Base-by-base conservation (phyloP, 2,888 invertebrate genomes). In the Acronicta aceris region DNA sequence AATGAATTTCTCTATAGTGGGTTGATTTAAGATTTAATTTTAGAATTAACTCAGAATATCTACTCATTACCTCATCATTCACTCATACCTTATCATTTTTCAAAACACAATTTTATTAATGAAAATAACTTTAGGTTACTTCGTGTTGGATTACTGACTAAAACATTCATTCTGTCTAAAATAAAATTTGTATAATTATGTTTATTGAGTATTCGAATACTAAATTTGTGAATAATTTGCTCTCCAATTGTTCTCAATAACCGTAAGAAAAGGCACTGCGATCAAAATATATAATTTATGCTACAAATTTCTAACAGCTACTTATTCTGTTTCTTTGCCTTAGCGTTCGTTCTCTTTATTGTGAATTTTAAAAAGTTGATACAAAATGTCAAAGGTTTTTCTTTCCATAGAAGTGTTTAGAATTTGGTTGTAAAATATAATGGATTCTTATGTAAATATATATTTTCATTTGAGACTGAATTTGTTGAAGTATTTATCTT, bases 241-340 rank as follows among this genome's bases (percentile, higher is more conserved):
- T 6, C 15, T 51, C 7, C 16, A 21, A 30, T 41, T 49, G 25
- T 53, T 64, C 0, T 13, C 12, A 17, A 57, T 64, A 53, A 52
- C 25, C 33, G n/a, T 40, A 30, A 56, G 43, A 57, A 51, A 25
- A 43, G 30, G 30, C 50, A 27, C 25, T 16, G 47, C 7, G 15
- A 15, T 30, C 9, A 15, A 9, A 30, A n/a, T 42, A 49, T 3
- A 25, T 52, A 30, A 30, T 70, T 63, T 43, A 8, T 45, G 17
- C 25, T 40, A 41, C n/a, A 55, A 69, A 55, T 27, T 40, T 33
- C 38, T 51, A 48, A 47, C 12, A 42, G 21, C 41, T 61, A 36
- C 21, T 66, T 52, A 52, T 48, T 55, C 30, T 3, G n/a, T 15
- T 49, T 45, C 17, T 17, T 36, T 49, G 9, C 10, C 41, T 7